These are phyloP conservation scores for Tenebrio molitor DNA, from an alignment of 1,140 invertebrate genomes.

Conservation along the genomic window DNA sequence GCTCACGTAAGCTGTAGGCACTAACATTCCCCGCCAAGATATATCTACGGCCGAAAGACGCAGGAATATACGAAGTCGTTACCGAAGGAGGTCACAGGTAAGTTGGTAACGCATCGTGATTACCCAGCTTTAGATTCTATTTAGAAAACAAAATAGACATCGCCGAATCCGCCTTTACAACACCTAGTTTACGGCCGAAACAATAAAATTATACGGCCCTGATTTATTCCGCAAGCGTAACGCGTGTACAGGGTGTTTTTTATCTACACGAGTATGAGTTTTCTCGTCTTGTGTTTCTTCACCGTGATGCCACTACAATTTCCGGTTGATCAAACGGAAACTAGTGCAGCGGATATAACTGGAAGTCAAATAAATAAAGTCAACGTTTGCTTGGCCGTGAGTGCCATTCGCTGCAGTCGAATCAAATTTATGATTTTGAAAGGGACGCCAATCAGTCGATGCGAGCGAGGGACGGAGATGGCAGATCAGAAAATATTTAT, in stretches of 20 bases:
- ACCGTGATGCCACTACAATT: too few species aligned
- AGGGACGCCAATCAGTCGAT: too few species aligned
- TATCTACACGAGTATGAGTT: not conserved
- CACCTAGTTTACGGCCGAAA: constrained; percentile 28
- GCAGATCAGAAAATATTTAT: not conserved
- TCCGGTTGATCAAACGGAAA: too few species aligned
- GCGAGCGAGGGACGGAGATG: too few species aligned
- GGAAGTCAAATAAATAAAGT: too few species aligned
- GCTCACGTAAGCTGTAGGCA: constrained; percentile 17
- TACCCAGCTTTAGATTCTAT: constrained; percentile 40
- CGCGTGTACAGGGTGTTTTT: not conserved
- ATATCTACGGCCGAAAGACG: constrained; percentile 20
- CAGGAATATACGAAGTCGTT: constrained; percentile 28
- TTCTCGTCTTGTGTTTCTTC: too few species aligned
- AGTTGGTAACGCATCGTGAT: constrained; percentile 36
- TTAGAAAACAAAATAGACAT: constrained; percentile 37
- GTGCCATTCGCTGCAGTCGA: too few species aligned
- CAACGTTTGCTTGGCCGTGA: too few species aligned
- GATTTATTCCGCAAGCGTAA: constrained; percentile 17
- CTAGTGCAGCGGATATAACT: too few species aligned
- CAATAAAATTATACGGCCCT: constrained; percentile 24
- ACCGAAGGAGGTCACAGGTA: constrained; percentile 33
- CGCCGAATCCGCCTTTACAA: constrained; percentile 15
- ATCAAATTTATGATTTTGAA: too few species aligned
- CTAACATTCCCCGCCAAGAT: constrained; percentile 15